Conservation (phyloP, 2,113 vertebrate species). For the Panthera uncia region DNA sequence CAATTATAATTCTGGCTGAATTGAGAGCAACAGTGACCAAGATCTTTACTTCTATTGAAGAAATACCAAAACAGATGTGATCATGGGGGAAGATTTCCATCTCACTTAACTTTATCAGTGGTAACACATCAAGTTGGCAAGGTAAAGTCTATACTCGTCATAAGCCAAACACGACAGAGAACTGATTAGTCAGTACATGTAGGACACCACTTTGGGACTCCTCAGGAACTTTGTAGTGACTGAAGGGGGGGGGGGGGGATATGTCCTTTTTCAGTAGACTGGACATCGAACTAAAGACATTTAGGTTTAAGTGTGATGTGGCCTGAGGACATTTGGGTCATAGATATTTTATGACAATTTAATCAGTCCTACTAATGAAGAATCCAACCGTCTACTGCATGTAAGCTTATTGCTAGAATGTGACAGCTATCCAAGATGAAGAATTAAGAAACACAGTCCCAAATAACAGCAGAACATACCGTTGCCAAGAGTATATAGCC, state of each 20-base stretch:
- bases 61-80: neutral
- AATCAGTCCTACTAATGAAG: constrained; percentile 9
- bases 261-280: neutral
- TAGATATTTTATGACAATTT: constrained; percentile 35
- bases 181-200: neutral
- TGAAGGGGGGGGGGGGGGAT: neutral
- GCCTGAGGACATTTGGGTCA: neutral
- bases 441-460: constrained; percentile 32
- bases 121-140: neutral
- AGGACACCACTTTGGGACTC: neutral
- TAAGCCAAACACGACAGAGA: neutral
- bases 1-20: neutral
- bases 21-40: neutral
- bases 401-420: neutral
- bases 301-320: neutral
- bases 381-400: neutral
- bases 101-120: neutral
- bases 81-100: neutral
- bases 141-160: neutral
- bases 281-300: neutral
- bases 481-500: neutral
- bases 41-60: constrained; percentile 29
- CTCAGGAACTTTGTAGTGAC: neutral
- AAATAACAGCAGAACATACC: constrained; percentile 2
- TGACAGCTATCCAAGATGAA: neutral